Evolutionary conservation across 2,888 invertebrate species (phyloP), one percentile per base, ranked within the genome.

Genomic region (Sarcophaga variegata): DNA sequence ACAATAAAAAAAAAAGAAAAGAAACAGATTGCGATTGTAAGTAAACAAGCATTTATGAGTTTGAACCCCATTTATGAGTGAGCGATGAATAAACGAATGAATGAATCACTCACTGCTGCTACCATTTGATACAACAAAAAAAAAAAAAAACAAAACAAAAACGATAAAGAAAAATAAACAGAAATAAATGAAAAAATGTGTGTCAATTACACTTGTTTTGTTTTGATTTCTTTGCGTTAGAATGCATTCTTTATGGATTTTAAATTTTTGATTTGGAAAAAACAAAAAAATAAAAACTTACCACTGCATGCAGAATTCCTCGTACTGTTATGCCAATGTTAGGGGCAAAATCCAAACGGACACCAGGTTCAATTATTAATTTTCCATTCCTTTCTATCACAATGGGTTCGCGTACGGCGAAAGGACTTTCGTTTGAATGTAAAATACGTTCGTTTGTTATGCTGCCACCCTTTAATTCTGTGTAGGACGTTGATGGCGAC

Each of bases 261-360:
- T 37, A 37, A 37, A 37, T n/a, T n/a, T n/a, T n/a, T 37, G 37
- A 37, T 10, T 37, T 37, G 37, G 6, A 6, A 27, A 27, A 27
- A 37, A 37, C 1, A 37, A 37, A 37, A 37, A 37, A 37, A 10
- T 10, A 49, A 25, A 22, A 62, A 95, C 96, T 96, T 95, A 99
- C 99, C 95, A 97, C 95, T 80, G 99, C 99, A 84, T 96, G 95
- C 49, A 99, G 94, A 89, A 97, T 95, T 90, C 99, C 99, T 91
- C 97, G 95, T 69, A 99, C 97, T 47, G 98, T 98, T 91, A 99
- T 96, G 88, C 99, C 99, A 90, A 97, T 96, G 94, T 98, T 98
- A 3, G 99, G 97, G 6, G 97, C 97, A 93, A 99, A 98, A 90
- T 96, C 95, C 79, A 99, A 94, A 90, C 96, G 96, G 0, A 98